Evolutionary conservation across 2,797 vertebrate species (phyloP).

Genomic region (Gallinago solitaria): DNA sequence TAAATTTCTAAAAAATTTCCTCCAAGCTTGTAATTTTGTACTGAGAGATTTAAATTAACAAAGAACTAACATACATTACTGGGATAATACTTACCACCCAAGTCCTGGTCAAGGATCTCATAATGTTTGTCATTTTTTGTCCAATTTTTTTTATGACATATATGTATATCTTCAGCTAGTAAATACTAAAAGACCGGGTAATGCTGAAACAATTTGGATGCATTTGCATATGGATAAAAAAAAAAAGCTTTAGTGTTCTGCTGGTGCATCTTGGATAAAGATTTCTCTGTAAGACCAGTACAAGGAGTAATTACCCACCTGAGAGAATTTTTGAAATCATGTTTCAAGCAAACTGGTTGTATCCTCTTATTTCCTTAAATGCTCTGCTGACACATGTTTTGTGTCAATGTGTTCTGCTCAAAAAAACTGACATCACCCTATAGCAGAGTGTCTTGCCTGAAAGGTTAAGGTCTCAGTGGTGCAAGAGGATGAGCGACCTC

Average conservation of each 20-base stretch:
- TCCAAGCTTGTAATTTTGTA: not conserved
- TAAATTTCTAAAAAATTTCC: not conserved
- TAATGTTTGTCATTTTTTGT: not conserved
- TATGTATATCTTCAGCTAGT: not conserved
- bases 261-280: not conserved
- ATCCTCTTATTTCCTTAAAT: not conserved
- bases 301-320: conserved; percentile 11
- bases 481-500: rapidly evolving
- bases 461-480: not conserved
- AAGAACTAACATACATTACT: not conserved
- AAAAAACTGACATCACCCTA: not conserved
- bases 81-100: not conserved
- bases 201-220: not conserved
- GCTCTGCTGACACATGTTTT: not conserved
- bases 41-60: not conserved
- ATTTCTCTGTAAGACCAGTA: not conserved
- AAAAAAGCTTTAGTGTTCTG: not conserved
- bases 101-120: not conserved
- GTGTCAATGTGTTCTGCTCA: not conserved
- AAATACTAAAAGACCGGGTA: not conserved
- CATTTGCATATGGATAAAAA: rapidly evolving
- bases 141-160: not conserved
- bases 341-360: conserved; percentile 16
- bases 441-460: not conserved
- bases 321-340: not conserved